These are phyloP conservation scores for Gopherus evgoodei DNA, from an alignment of 2,113 vertebrate species.

Conservation along the genomic window DNA sequence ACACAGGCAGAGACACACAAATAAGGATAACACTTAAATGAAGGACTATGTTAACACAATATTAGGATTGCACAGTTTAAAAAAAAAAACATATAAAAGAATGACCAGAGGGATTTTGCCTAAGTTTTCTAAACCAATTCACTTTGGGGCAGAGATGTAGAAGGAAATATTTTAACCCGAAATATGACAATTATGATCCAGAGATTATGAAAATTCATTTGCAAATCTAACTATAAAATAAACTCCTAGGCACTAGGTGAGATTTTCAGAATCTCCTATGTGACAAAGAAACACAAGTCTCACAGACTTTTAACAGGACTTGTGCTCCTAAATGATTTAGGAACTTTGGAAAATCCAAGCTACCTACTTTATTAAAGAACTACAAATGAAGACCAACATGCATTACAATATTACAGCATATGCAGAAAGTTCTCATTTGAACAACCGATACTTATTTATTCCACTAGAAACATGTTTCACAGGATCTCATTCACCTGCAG, in stretches of 20 bases:
- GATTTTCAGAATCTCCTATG: background rate
- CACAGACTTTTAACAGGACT: background rate
- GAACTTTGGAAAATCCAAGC: background rate
- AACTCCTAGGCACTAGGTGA: background rate
- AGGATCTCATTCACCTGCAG: background rate
- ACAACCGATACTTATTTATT: fast-evolving
- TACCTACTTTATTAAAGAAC: background rate
- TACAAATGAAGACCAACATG: background rate
- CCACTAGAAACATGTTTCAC: background rate
- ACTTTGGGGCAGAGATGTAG: background rate
- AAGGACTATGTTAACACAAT: background rate
- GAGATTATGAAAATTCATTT: background rate
- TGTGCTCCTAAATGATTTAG: background rate
- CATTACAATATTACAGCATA: background rate
- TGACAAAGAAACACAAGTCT: background rate
- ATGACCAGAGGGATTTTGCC: background rate
- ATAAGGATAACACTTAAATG: background rate
- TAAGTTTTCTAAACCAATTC: background rate
- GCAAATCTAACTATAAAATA: background rate
- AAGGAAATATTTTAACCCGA: background rate
- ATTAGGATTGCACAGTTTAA: background rate
- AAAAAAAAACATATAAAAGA: background rate
- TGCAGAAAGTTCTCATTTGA: background rate
- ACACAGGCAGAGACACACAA: background rate
- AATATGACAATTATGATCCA: background rate